These are phyloP conservation scores for Magallana angulata DNA, from an alignment of 1,140 invertebrate genomes.

Conservation along the genomic window DNA sequence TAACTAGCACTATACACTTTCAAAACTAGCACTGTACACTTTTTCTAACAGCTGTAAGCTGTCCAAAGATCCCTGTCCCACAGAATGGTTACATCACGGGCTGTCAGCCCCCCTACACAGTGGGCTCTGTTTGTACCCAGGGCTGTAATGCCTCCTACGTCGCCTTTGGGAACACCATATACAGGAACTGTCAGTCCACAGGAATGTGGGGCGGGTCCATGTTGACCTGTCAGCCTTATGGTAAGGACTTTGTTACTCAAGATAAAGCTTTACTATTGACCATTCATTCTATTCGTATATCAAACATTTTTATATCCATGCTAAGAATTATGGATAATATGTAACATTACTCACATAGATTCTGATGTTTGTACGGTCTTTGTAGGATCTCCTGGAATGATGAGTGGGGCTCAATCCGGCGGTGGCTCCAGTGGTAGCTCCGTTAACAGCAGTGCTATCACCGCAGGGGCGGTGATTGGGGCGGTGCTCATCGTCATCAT, in stretches of 20 bases:
- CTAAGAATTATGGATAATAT: too few relatives aligned
- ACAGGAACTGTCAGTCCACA: conserved; percentile 35
- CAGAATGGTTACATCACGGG: conserved; percentile 49
- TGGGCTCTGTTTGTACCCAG: conserved; percentile 52
- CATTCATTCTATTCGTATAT: too few relatives aligned
- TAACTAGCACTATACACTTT: not conserved
- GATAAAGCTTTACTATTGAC: not conserved
- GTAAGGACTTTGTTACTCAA: not conserved
- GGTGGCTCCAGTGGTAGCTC: not conserved
- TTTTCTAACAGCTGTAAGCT: conserved; percentile 36
- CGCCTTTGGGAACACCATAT: conserved; percentile 20
- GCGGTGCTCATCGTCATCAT: conserved; percentile 46
- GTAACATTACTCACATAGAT: too few relatives aligned
- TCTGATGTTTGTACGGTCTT: too few relatives aligned
- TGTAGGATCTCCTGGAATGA: not conserved
- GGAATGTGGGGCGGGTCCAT: conserved; percentile 49
- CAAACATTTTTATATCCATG: too few relatives aligned
- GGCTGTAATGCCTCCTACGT: conserved; percentile 48
- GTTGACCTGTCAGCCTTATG: conserved; percentile 40
- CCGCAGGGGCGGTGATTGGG: conserved; percentile 48
- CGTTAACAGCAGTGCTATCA: conserved; percentile 30
- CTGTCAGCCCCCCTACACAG: conserved; percentile 45
- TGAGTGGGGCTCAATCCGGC: not conserved
- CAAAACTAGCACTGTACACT: not conserved
- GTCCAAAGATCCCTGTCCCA: conserved; percentile 42